Base-by-base conservation (phyloP, 2,797 vertebrate species). In the Notolabrus celidotus region DNA sequence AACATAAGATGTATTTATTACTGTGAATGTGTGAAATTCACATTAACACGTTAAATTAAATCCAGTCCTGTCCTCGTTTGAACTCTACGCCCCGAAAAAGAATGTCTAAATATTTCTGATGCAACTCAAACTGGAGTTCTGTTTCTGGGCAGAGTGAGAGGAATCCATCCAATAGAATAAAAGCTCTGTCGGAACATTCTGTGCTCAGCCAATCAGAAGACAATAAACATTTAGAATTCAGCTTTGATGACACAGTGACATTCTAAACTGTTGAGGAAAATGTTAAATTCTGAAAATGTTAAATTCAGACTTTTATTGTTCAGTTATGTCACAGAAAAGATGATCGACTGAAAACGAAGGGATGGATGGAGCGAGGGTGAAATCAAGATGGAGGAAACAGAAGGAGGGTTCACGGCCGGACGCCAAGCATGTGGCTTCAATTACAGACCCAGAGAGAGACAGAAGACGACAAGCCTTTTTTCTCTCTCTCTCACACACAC, bases 401-500 rank as follows among this genome's bases (percentile, higher is more conserved):
- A 49, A 71, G 74, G 66, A 67, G 79, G 50, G 34, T 16, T 27
- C 47, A 52, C 2, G 36, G 31, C 29, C 7, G 19, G 63, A 50
- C 4, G 50, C 67, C 85, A 69, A 52, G 34, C 88, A 82, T 92
- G 83, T 87, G 87, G 87, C 22, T 86, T 86, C 22, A 61, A 88
- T 93, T 89, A 91, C 81, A 66, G 62, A 36, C 63, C 22, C 20
- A 63, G 49, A 62, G 20, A 33, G 20, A 54, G 7, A 23, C 33
- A 54, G 4, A 22, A 14, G 46, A 47, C 46, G 47, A 47, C 23
- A 25, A 14, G 23, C 25, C 12, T 22, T 45, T 20, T 20, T 19
- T 20, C 10, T 10, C 42, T 20, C 45, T 2, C 33, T 3, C 33
- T 3, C 10, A 3, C 33, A 3, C 33, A 3, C 33, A 3, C 33